Percentiles rank a stretch among this genome's conserved stretches.
These are phyloP conservation scores for Uloborus diversus DNA, from an alignment of 1,140 invertebrate species.

Conservation along the genomic window DNA sequence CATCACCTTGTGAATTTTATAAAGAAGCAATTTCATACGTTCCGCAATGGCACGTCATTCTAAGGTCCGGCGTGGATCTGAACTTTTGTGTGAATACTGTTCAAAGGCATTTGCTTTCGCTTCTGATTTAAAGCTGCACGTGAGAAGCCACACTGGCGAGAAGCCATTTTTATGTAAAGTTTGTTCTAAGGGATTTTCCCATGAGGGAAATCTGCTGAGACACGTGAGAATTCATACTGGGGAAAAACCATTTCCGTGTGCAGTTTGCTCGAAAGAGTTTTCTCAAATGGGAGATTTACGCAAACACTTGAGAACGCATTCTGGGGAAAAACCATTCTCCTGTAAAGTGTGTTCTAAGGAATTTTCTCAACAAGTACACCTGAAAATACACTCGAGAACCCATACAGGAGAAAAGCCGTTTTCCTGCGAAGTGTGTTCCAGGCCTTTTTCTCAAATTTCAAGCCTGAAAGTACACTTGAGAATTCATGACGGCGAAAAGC, in stretches of 20 bases:
- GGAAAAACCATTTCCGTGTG: constrained; percentile 62
- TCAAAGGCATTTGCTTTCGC: constrained; percentile 36
- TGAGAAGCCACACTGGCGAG: constrained; percentile 64
- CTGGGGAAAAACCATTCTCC: not conserved
- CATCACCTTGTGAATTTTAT: too few species aligned
- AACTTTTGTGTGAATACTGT: too few species aligned
- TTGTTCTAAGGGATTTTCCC: constrained; percentile 63
- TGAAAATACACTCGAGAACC: too few species aligned
- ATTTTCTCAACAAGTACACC: not conserved
- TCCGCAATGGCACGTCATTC: too few species aligned
- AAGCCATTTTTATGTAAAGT: constrained; percentile 66
- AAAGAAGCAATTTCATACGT: too few species aligned
- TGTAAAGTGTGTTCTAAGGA: not conserved
- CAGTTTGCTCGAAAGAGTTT: constrained; percentile 54
- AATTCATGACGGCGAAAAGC: too few species aligned
- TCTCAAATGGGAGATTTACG: not conserved
- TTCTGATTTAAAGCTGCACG: constrained; percentile 67
- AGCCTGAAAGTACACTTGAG: not conserved
- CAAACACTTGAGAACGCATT: constrained; percentile 12
- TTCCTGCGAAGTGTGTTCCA: too few species aligned
- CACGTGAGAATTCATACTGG: constrained; percentile 76
- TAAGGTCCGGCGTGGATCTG: too few species aligned
- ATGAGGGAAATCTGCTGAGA: constrained; percentile 68
- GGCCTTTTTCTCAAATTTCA: not conserved
- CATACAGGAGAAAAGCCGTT: too few species aligned